These are phyloP conservation scores for Dendrolimus pini DNA, from an alignment of 2,888 invertebrate species.

Conservation along the genomic window DNA sequence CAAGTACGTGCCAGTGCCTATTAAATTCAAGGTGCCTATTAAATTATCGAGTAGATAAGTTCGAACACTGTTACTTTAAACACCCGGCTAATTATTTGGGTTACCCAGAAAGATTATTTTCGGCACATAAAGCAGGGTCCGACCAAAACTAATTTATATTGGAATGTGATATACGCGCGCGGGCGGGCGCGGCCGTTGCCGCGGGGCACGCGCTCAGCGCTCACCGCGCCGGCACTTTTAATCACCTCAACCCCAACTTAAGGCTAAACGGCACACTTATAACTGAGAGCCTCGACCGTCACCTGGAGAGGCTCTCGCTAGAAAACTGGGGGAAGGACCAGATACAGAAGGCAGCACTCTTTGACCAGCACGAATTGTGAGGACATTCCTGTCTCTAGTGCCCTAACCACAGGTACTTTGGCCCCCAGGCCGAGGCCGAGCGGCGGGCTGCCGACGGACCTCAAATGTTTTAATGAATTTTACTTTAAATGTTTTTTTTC, in stretches of 20 bases:
- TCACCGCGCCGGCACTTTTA: slow-evolving; percentile 41
- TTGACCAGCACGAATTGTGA: no score
- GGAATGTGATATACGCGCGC: slow-evolving; percentile 72
- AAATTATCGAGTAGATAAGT: slow-evolving; percentile 18
- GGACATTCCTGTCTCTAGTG: no score
- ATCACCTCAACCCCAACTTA: slow-evolving; percentile 56
- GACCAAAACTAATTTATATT: slow-evolving; percentile 72
- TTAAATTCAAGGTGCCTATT: slow-evolving; percentile 14
- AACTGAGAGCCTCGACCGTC: no score
- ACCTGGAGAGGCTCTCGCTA: no score
- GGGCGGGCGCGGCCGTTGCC: slow-evolving; percentile 28
- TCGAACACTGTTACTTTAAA: slow-evolving; percentile 32
- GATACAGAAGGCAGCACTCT: no score
- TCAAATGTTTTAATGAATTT: no score
- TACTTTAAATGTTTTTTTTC: no score
- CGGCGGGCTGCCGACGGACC: no score
- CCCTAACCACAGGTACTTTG: no score
- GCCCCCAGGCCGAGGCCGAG: no score
- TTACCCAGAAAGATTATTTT: slow-evolving; percentile 47
- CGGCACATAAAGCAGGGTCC: slow-evolving; percentile 55
- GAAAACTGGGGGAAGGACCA: no score
- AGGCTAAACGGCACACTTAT: slow-evolving; percentile 9
- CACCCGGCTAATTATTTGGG: slow-evolving; percentile 43
- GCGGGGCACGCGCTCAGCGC: slow-evolving; percentile 49
- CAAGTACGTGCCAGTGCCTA: neutral